Percentiles rank a stretch among this genome's conserved stretches.
Evolutionary conservation across 2,113 vertebrate species (phyloP).

Genomic region (Diglossa brunneiventris): DNA sequence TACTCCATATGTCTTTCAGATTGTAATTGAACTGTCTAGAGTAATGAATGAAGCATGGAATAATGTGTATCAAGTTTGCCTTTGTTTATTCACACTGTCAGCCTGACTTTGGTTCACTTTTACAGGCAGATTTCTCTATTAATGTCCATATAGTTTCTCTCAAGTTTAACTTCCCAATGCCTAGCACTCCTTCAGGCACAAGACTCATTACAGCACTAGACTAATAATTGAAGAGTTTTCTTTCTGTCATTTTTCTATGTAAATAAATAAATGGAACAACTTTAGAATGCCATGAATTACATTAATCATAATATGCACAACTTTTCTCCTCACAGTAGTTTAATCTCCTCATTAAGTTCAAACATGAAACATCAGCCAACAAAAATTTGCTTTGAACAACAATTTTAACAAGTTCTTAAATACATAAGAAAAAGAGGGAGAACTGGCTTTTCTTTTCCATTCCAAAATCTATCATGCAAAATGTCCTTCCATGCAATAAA

Average conservation of each 20-base stretch:
- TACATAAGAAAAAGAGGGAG: neutral
- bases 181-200: neutral
- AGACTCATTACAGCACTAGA: neutral
- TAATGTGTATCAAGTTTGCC: neutral
- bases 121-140: neutral
- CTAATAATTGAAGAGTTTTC: neutral
- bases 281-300: neutral
- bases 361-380: neutral
- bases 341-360: neutral
- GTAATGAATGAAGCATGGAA: conserved; percentile 7
- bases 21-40: conserved; percentile 43
- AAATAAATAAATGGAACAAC: neutral
- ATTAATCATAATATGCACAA: neutral
- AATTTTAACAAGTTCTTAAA: neutral
- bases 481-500: neutral
- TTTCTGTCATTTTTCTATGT: neutral
- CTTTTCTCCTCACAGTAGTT: neutral
- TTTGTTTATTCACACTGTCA: conserved; percentile 34
- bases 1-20: neutral
- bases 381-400: neutral
- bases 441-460: neutral
- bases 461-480: neutral
- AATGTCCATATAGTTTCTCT: neutral
- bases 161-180: neutral
- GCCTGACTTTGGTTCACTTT: neutral